Conservation (phyloP, 2,113 vertebrate genomes). For the Pungitius pungitius region DNA sequence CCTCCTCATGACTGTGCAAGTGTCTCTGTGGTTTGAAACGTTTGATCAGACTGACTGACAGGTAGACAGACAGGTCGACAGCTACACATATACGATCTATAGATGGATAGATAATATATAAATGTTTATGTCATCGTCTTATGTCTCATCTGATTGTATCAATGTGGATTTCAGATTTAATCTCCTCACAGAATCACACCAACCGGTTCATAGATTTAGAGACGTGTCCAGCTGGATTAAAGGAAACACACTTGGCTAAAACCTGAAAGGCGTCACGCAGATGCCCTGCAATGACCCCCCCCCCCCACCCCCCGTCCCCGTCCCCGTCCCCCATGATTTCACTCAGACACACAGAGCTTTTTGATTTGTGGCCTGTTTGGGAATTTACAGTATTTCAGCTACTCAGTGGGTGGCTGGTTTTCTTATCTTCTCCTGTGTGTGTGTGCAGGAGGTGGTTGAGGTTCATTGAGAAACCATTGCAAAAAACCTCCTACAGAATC, state of each 20-base stretch:
- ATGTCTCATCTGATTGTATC: too few species aligned
- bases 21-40: background rate
- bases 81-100: too few species aligned
- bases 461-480: conserved; percentile 68
- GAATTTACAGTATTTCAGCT: conserved; percentile 42
- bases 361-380: conserved; percentile 46
- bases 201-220: too few species aligned
- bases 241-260: background rate
- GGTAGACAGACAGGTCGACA: too few species aligned
- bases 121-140: too few species aligned
- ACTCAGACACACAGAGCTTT: conserved; percentile 24
- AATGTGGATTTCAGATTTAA: too few species aligned
- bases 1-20: conserved; percentile 9
- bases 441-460: conserved; percentile 31
- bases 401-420: conserved; percentile 53
- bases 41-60: conserved; percentile 9
- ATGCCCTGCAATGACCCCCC: too few species aligned
- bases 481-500: conserved; percentile 70
- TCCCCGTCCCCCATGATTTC: background rate
- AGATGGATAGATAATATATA: too few species aligned
- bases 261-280: conserved; percentile 12
- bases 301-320: too few species aligned
- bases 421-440: conserved; percentile 38
- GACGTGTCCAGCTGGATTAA: too few species aligned
- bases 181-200: too few species aligned